Percentiles rank a stretch among this genome's conserved stretches.
Evolutionary conservation across 2,113 vertebrate species (phyloP).

Genomic region (Ictalurus punctatus): DNA sequence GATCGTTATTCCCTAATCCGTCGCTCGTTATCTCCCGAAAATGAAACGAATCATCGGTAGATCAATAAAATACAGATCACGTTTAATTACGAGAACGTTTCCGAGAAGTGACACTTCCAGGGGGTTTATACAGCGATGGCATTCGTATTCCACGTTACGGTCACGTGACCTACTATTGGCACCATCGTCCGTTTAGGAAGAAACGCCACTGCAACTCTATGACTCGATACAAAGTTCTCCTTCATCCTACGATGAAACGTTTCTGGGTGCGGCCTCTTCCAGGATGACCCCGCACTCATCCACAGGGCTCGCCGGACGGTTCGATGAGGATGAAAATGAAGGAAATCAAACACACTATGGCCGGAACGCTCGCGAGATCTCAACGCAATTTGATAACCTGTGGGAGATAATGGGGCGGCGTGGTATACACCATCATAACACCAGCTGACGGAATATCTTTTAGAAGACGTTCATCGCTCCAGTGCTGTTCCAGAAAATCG

Average conservation of each 20-base stretch:
- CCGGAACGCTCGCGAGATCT: not conserved
- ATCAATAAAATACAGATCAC: too few relatives aligned
- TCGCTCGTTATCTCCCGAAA: too few relatives aligned
- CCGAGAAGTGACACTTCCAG: not conserved
- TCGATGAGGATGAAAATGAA: not conserved
- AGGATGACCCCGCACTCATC: not conserved
- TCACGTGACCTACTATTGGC: not conserved
- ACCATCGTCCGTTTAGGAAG: not conserved
- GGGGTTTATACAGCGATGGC: not conserved
- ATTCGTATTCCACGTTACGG: not conserved
- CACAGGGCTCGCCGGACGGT: not conserved
- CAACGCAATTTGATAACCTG: not conserved
- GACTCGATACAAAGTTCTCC: not conserved
- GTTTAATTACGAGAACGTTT: too few relatives aligned
- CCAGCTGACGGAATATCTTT: not conserved
- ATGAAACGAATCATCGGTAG: too few relatives aligned
- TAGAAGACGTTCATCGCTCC: not conserved
- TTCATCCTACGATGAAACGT: not conserved
- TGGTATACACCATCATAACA: not conserved
- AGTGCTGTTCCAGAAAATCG: not conserved
- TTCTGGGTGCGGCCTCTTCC: not conserved
- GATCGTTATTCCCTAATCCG: too few relatives aligned
- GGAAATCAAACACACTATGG: not conserved
- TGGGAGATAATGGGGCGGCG: not conserved
- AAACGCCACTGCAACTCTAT: not conserved